Percentiles rank a stretch among this genome's conserved stretches.
phyloP scores from a whole-genome alignment of 2,113 vertebrate genomes.

The Bettongia penicillata region DNA sequence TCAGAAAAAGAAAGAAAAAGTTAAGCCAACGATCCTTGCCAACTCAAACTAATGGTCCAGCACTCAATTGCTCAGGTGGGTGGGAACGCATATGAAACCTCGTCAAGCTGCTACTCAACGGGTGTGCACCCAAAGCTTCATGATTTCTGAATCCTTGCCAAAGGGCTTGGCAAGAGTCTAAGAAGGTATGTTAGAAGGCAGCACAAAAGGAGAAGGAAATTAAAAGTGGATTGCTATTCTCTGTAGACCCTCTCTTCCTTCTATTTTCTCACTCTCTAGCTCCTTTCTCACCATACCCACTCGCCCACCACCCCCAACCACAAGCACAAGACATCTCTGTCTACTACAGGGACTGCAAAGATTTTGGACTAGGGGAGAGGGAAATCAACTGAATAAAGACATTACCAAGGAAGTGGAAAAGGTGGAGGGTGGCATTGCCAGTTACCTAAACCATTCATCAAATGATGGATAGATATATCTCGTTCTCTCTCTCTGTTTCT shows the following conservation, averaged over 20 bases:
- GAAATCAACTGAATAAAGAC: not conserved
- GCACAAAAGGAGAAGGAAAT: not conserved
- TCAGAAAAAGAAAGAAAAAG: conserved; percentile 64
- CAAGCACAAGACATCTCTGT: not conserved
- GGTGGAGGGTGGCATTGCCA: not conserved
- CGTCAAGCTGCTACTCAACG: conserved; percentile 59
- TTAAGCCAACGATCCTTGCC: conserved; percentile 65
- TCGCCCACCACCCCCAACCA: not conserved
- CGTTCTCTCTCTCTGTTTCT: no score
- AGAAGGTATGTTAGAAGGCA: not conserved
- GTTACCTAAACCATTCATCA: not conserved
- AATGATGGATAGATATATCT: not conserved
- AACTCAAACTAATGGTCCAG: conserved; percentile 80
- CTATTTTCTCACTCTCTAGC: fast-evolving
- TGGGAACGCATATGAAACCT: conserved; percentile 72
- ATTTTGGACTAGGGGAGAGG: not conserved
- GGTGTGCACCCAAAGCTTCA: conserved; percentile 62
- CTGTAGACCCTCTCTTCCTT: not conserved
- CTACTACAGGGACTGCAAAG: not conserved
- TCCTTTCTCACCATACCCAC: not conserved
- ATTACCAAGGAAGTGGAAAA: not conserved
- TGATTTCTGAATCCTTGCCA: conserved; percentile 64
- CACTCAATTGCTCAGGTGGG: conserved; percentile 75
- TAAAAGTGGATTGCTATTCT: not conserved
- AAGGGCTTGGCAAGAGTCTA: conserved; percentile 61